Conservation (phyloP, 2,797 vertebrate genomes). For the Lophius americanus region DNA sequence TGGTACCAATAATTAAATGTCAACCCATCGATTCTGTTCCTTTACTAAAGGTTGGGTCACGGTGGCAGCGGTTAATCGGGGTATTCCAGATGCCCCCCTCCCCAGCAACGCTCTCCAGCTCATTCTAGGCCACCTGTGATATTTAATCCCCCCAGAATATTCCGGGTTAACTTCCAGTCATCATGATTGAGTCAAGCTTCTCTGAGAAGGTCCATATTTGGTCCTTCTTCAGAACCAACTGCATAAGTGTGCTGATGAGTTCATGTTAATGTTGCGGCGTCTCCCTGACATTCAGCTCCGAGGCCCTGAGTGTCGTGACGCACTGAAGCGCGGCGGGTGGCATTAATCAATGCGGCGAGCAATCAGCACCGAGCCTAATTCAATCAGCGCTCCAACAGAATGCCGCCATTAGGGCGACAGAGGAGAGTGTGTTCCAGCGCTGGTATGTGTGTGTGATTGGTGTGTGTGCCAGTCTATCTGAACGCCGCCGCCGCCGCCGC, state of each 20-base stretch:
- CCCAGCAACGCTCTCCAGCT: too few relatives aligned
- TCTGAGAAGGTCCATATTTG: too few relatives aligned
- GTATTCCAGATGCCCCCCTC: too few relatives aligned
- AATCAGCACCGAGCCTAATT: conserved; percentile 66
- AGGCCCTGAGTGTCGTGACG: conserved; percentile 17
- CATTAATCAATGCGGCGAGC: conserved; percentile 66
- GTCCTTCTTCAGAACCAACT: too few relatives aligned
- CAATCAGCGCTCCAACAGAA: conserved; percentile 58
- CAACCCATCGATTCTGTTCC: too few relatives aligned
- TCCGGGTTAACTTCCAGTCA: too few relatives aligned
- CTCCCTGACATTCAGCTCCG: conserved; percentile 59
- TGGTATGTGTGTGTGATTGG: conserved; percentile 19
- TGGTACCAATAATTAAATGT: too few relatives aligned
- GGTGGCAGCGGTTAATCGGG: too few relatives aligned
- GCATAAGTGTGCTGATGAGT: background rate
- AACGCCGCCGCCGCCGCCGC: background rate
- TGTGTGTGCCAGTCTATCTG: conserved; percentile 8
- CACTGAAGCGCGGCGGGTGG: conserved; percentile 45
- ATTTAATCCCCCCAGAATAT: too few relatives aligned
- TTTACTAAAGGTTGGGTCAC: too few relatives aligned
- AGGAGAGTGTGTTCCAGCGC: conserved; percentile 16
- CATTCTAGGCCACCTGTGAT: too few relatives aligned
- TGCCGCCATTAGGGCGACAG: conserved; percentile 52
- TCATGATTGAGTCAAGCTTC: too few relatives aligned
- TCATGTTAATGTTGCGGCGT: background rate